Base-by-base conservation (phyloP, 92 coral and sea anemone genomes). In the Zoanthus sansibaricus region DNA sequence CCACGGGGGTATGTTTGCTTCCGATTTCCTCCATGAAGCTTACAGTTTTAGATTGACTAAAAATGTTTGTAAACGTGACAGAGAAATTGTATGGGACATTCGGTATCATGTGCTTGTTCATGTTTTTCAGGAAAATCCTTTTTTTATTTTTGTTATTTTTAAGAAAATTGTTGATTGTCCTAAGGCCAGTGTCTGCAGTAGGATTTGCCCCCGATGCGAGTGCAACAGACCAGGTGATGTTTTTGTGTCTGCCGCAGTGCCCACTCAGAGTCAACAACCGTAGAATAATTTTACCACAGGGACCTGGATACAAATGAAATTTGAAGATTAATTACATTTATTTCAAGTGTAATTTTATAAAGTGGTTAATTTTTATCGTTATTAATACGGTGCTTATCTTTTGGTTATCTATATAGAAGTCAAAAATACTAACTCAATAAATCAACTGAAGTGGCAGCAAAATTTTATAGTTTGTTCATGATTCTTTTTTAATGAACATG, bases 261-360 rank as follows among this genome's bases (percentile, higher is more conserved):
- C 25, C 31, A n/a, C 25, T 20, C 9, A 17, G 25, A 4, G 10
- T 62, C 5, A 3, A 8, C 69, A 62, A 1, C 9, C n/a, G 69
- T 62, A 62, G 69, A n/a, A 62, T 20, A n/a, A 62, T 62, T 3
- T 62, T 62, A 62, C 69, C 69, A 62, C 69, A 62, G n/a, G 69
- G 69, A 8, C 69, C 69, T 62, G 25, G 69, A 8, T 62, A 62
- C 30, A 5, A 18, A 62, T 62, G 21, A 62, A 62, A 62, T 59
- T 37, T 37, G 42, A 37, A 37, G 42, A 2, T 37, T 37, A 37
- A 25, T 25, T 25, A 0, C 25, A 0, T 25, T 25, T 25, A 25
- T 25, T 25, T 25, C 42, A 37, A 37, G 42, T 37, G 1, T 37
- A 2, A 33, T 37, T 37, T 37, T 37, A 37, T 2, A 37, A 37